A percentile compares a stretch with the other conserved stretches of the same genome.
phyloP scores from a whole-genome alignment of 2,797 vertebrate genomes.

The Chromobotia macracanthus region DNA sequence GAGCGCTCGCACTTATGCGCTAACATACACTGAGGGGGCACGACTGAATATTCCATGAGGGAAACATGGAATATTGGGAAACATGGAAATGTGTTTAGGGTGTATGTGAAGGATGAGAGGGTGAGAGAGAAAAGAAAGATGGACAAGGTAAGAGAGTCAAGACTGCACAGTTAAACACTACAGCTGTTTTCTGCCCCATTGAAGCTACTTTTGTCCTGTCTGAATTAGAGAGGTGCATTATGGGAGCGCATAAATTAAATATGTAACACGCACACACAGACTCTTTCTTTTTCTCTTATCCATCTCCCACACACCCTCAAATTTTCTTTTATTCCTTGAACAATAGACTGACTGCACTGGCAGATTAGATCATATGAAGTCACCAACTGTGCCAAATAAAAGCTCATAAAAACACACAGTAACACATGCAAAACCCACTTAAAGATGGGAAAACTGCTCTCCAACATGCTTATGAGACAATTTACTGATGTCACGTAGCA shows the following conservation, averaged over 20 bases:
- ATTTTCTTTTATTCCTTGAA: constrained; percentile 36
- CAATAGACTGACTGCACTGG: constrained; percentile 33
- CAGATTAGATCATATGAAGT: constrained; percentile 41
- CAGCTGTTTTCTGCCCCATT: constrained; percentile 52
- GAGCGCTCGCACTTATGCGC: constrained; percentile 15
- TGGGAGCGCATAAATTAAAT: constrained; percentile 53
- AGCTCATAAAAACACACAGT: constrained; percentile 12
- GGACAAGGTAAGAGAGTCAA: constrained; percentile 15
- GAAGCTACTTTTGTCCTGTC: constrained; percentile 47
- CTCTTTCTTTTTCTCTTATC: constrained; percentile 18
- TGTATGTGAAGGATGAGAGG: neutral
- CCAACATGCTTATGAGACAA: constrained; percentile 1
- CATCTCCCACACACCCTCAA: constrained; percentile 19
- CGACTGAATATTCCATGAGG: constrained; percentile 44
- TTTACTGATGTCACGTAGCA: constrained; percentile 21
- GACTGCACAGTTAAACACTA: constrained; percentile 48
- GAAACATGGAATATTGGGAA: constrained; percentile 33
- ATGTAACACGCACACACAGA: constrained; percentile 42
- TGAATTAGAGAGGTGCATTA: constrained; percentile 51
- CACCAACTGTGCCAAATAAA: constrained; percentile 23
- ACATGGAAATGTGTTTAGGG: constrained; percentile 26
- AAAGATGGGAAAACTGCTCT: neutral
- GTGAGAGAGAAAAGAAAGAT: constrained; percentile 18
- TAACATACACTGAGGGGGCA: constrained; percentile 23
- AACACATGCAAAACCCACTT: constrained; percentile 11